Base-by-base conservation (phyloP, 2,797 vertebrate species). In the Oophaga sylvatica region DNA sequence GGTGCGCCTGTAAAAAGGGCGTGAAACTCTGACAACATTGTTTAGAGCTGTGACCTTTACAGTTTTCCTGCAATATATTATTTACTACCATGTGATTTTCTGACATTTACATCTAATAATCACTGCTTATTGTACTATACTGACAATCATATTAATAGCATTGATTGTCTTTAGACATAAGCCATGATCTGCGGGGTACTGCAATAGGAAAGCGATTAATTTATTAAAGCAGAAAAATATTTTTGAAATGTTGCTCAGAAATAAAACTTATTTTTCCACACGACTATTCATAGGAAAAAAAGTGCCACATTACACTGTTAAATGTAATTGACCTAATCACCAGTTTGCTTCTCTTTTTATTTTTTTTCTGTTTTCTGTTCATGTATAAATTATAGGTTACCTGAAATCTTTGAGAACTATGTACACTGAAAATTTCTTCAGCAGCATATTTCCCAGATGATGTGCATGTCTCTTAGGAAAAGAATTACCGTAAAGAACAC, bases 311-410 rank as follows among this genome's bases (percentile, higher is more conserved):
- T 53, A 76, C n/a, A 76, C 73, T 76, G 45, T 56, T 26, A 56
- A n/a, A 56, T 76, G n/a, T 75, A 75, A 75, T 48, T 75, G 41
- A 15, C 48, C 73, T 76, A 76, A 76, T 76, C 73, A 53, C 45
- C 12, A 75, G 71, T 75, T 75, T 75, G 41, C 41, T 75, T 48
- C 71, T 48, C 22, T 53, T 12, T 68, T 35, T 35, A n/a, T 53
- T 20, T 76, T 45, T 75, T 15, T 26, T 53, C 22, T 76, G 19
- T 53, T 76, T 53, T 26, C 26, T 56, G 13, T 53, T 53, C 22
- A 76, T 53, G 11, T n/a, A 76, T 76, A n/a, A 76, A 75, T 75
- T 75, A 35, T n/a, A 76, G 73, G 73, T 75, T 75, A 48, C 41
- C 45, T 76, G n/a, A 76, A 76, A 53, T 20, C 45, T 53, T 76